These are phyloP conservation scores for Rapana venosa DNA, from an alignment of 2,888 invertebrate genomes.

Conservation along the genomic window DNA sequence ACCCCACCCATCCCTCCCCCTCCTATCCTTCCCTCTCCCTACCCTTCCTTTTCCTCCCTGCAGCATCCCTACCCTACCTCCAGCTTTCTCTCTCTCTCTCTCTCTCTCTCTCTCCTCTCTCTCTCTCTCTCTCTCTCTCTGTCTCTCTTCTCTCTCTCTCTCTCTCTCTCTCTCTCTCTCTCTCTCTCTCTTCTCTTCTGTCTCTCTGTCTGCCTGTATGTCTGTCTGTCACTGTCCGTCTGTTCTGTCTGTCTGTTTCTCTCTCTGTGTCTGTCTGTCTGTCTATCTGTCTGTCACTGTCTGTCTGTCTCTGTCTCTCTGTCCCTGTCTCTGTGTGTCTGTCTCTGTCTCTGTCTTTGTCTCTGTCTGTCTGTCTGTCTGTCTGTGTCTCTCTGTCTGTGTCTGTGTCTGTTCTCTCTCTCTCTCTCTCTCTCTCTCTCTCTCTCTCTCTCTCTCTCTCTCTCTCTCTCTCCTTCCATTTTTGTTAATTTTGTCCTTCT, in stretches of 20 bases:
- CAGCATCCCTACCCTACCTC: neutral
- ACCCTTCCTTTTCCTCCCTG: neutral
- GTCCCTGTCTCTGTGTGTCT: accelerated
- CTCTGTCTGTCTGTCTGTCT: neutral
- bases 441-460: neutral
- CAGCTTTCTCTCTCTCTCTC: neutral
- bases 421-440: neutral
- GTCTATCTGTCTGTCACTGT: neutral
- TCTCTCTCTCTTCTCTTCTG: neutral
- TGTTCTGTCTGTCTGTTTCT: neutral
- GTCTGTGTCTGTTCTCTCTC: neutral
- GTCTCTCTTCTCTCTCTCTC: neutral
- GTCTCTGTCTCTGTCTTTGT: neutral
- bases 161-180: neutral
- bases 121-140: neutral
- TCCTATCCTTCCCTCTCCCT: neutral
- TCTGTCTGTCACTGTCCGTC: neutral
- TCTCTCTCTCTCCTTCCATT: neutral
- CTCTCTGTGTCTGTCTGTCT: neutral
- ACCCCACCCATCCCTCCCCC: neutral
- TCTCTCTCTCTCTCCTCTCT: neutral
- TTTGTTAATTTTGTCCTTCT: neutral
- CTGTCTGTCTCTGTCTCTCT: neutral
- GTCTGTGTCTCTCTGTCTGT: neutral
- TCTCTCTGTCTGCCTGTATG: neutral